Evolutionary conservation across 2,797 vertebrate genomes (phyloP).

Genomic region (Parambassis ranga): DNA sequence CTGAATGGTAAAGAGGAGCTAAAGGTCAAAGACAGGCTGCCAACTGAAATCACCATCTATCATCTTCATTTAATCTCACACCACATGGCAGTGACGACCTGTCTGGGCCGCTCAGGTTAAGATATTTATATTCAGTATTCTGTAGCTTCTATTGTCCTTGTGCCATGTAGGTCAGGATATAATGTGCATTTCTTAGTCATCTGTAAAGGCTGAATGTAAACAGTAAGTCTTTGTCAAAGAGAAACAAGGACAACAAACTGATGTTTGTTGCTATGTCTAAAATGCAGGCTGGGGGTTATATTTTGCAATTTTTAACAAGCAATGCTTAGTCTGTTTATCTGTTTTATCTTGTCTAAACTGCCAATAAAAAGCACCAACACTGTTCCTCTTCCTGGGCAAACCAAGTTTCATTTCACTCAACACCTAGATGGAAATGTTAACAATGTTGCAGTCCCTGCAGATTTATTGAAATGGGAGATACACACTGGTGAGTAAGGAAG

Average conservation of each 20-base stretch:
- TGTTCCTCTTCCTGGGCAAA: not conserved
- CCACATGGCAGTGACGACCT: slow-evolving; percentile 22
- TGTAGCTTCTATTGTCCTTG: slow-evolving; percentile 38
- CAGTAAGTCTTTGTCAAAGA: not conserved
- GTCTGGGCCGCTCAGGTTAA: slow-evolving; percentile 23
- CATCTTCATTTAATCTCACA: slow-evolving; percentile 46
- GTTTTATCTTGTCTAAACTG: not conserved
- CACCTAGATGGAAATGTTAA: not conserved
- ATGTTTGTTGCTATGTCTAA: not conserved
- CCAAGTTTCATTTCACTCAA: not conserved
- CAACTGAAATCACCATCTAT: slow-evolving; percentile 42
- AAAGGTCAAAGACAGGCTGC: slow-evolving; percentile 51
- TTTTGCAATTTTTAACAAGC: not conserved
- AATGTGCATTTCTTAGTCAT: slow-evolving; percentile 9
- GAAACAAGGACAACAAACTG: not conserved
- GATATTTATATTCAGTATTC: slow-evolving; percentile 47
- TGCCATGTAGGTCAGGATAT: slow-evolving; percentile 34
- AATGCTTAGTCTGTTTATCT: not conserved
- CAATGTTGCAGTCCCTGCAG: not conserved
- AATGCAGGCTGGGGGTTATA: not conserved
- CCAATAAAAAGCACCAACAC: not conserved
- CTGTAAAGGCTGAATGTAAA: slow-evolving; percentile 3
- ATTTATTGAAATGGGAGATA: not conserved
- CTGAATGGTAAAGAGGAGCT: slow-evolving; percentile 22
- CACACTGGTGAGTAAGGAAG: not conserved